These are phyloP conservation scores for Elysia crispata DNA, from an alignment of 2,888 invertebrate genomes.

Conservation along the genomic window DNA sequence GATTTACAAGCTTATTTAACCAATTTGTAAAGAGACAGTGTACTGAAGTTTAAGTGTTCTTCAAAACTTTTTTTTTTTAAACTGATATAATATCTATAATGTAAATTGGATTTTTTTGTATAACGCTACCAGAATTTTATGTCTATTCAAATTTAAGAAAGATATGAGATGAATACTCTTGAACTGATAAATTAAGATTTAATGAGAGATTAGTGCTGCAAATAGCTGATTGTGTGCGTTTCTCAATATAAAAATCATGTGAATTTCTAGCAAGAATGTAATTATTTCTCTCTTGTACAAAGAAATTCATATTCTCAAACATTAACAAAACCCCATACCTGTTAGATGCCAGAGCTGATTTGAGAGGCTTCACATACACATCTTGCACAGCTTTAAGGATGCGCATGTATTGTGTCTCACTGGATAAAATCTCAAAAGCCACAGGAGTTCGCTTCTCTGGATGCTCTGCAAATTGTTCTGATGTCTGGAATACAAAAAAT, in stretches of 20 bases:
- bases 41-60: slow-evolving; percentile 3
- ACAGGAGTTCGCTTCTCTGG: slow-evolving; percentile 72
- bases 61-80: not conserved
- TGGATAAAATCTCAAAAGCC: slow-evolving; percentile 72
- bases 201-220: too few relatives aligned
- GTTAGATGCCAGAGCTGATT: slow-evolving; percentile 71
- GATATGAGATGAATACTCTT: too few relatives aligned
- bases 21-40: too few relatives aligned
- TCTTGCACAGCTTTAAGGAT: slow-evolving; percentile 67
- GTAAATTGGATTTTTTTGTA: not conserved
- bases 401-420: slow-evolving; percentile 72
- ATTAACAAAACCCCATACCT: slow-evolving; percentile 60
- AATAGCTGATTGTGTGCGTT: too few relatives aligned
- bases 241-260: too few relatives aligned
- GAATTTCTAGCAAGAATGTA: too few relatives aligned
- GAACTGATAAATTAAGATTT: too few relatives aligned
- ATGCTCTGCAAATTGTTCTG: slow-evolving; percentile 63
- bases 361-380: slow-evolving; percentile 71
- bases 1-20: not conserved
- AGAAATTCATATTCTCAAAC: too few relatives aligned
- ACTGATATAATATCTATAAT: too few relatives aligned
- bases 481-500: slow-evolving; percentile 58
- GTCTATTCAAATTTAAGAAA: too few relatives aligned
- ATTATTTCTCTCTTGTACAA: too few relatives aligned
- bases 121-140: not conserved